Percentiles rank a stretch among this genome's conserved stretches.
Conservation (phyloP, 2,113 vertebrate genomes). For the Aspiorhynchus laticeps region DNA sequence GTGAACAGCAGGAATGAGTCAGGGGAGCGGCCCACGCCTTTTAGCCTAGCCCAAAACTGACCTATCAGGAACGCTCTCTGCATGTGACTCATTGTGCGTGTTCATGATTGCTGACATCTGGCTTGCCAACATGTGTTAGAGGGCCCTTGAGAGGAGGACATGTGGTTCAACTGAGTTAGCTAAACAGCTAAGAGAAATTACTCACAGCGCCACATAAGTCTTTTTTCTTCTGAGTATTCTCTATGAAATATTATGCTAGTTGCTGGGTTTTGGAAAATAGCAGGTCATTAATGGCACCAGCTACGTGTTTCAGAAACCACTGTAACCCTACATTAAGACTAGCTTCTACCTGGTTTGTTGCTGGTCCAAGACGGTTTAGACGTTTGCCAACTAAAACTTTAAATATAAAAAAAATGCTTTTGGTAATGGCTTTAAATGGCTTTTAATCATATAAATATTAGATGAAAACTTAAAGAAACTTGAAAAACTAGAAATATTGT, state of each 20-base stretch:
- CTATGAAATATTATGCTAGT: neutral
- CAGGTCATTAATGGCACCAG: neutral
- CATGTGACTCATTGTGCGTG: neutral
- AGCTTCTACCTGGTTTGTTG: neutral
- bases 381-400: neutral
- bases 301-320: neutral
- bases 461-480: no score
- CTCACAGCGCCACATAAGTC: neutral
- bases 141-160: neutral
- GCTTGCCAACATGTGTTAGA: neutral
- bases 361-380: neutral
- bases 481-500: no score
- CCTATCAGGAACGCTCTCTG: neutral
- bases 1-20: neutral
- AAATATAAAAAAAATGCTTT: neutral
- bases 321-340: neutral
- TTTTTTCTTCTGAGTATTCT: neutral
- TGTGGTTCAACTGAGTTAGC: neutral
- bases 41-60: neutral
- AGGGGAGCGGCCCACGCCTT: neutral
- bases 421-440: no score
- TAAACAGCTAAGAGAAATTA: neutral
- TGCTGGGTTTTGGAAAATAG: neutral
- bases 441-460: neutral
- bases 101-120: slow-evolving; percentile 8